A percentile compares a stretch with the other conserved stretches of the same genome.
phyloP scores from a whole-genome alignment of 2,113 vertebrate species.

The Amblyopsis rosae region DNA sequence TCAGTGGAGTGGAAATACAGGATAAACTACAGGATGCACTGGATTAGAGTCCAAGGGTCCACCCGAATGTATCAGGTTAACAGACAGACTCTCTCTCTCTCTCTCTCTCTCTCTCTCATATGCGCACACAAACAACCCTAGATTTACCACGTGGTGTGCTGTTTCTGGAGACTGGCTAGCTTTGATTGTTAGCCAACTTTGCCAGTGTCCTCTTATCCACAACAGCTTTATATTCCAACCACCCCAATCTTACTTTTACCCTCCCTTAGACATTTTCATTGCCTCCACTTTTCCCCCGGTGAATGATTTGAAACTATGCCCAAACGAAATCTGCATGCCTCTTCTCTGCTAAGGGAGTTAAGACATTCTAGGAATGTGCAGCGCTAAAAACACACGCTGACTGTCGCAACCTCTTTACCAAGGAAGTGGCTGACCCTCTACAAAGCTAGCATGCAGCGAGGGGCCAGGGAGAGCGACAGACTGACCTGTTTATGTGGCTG shows the following conservation, averaged over 20 bases:
- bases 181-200: constrained; percentile 48
- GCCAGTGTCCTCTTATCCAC: constrained; percentile 15
- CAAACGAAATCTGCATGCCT: constrained; percentile 31
- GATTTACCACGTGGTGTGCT: constrained; percentile 66
- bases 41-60: constrained; percentile 45
- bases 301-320: neutral
- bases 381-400: constrained; percentile 62
- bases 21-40: constrained; percentile 52
- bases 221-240: too few species aligned
- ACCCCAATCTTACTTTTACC: too few species aligned
- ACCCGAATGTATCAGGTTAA: constrained; percentile 39
- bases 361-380: constrained; percentile 66
- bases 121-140: constrained; percentile 26
- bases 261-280: too few species aligned
- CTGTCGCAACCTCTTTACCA: constrained; percentile 63
- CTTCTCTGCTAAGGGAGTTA: constrained; percentile 30
- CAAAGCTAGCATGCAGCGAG: constrained; percentile 37
- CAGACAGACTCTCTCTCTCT: constrained; percentile 8
- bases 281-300: too few species aligned
- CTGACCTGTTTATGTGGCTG: constrained; percentile 63
- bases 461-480: constrained; percentile 50
- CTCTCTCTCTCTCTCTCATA: neutral
- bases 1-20: constrained; percentile 60
- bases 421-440: constrained; percentile 66
- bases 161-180: constrained; percentile 62